phyloP scores from a whole-genome alignment of 2,888 invertebrate genomes.

The Meteorus colon region DNA sequence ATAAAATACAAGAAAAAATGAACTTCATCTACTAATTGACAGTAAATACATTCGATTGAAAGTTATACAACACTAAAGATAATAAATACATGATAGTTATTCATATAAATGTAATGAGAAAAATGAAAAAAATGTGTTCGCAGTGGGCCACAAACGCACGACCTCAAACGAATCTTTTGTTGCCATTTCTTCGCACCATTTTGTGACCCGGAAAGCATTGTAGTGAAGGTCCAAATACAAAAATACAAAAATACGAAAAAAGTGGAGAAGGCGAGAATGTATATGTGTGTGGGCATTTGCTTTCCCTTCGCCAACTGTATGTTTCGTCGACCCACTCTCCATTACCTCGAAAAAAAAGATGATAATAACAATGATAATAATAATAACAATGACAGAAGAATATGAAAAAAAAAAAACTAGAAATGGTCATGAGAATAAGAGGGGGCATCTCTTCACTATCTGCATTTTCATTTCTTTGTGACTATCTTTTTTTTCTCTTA shows the following conservation, averaged over 20 bases:
- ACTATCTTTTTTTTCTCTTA: neutral
- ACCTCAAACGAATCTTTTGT: slow-evolving; percentile 34
- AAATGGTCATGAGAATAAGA: slow-evolving; percentile 8
- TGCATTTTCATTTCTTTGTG: slow-evolving; percentile 23
- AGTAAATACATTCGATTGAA: no score
- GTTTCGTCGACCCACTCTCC: slow-evolving; percentile 1
- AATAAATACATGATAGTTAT: neutral
- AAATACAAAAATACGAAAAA: slow-evolving; percentile 8
- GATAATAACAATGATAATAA: neutral
- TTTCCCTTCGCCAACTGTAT: neutral
- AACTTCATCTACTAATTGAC: no score
- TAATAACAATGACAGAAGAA: neutral
- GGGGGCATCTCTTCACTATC: slow-evolving; percentile 18
- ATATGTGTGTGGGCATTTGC: neutral
- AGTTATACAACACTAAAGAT: neutral
- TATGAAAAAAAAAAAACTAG: neutral
- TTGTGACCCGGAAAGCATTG: slow-evolving; percentile 32
- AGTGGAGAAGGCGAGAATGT: neutral
- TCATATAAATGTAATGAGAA: neutral
- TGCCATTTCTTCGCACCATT: slow-evolving; percentile 24
- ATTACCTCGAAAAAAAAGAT: slow-evolving; percentile 5
- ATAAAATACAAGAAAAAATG: no score
- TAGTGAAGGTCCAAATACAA: slow-evolving; percentile 25
- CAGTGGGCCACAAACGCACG: neutral
- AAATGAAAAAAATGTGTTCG: neutral